Evolutionary conservation across 2,888 invertebrate species (phyloP), one percentile per base, ranked within the genome.

Genomic region (Cheilosia urbana): DNA sequence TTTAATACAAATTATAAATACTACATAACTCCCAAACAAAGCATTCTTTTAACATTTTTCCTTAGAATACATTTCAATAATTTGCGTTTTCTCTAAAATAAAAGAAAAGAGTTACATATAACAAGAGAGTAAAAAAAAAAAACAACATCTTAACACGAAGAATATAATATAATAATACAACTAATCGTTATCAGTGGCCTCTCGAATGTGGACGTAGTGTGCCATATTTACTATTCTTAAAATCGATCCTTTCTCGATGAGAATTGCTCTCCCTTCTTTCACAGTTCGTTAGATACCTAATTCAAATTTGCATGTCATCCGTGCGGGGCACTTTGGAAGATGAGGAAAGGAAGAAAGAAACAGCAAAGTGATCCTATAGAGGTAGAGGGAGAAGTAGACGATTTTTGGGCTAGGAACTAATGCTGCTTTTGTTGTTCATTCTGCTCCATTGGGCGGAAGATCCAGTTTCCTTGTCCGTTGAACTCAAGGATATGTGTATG

Each of bases 401-500:
- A 40, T 13, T 53, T 30, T 24, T 58, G 57, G 49, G 37, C 47
- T 68, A 83, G 79, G 79, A 87, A 73, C 75, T 88, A 87, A 42
- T 89, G 83, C 17, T 89, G 88, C 55, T 89, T 89, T 71, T 90
- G 90, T 47, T 89, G 87, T 73, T 91, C 91, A 60, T 90, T 89
- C 2, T 42, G 27, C 49, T 90, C 89, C 91, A 92, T 88, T 87
- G 89, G 87, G 72, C 95, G 94, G 88, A 97, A 96, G 30, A 95
- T 95, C 98, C 99, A 99, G 69, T 95, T 95, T 11, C 99, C 99
- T 87, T 97, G 96, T 0, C 99, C 99, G 92, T 99, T 98, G 92
- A 99, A 99, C 90, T 98, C 97, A 27, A 99, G 93, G 65, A 99
- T 95, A 91, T 98, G 97, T 0, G 97, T 97, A 92, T 99, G 99